Base-by-base conservation (phyloP, 1,140 invertebrate species). In the Procambarus virginalis region DNA sequence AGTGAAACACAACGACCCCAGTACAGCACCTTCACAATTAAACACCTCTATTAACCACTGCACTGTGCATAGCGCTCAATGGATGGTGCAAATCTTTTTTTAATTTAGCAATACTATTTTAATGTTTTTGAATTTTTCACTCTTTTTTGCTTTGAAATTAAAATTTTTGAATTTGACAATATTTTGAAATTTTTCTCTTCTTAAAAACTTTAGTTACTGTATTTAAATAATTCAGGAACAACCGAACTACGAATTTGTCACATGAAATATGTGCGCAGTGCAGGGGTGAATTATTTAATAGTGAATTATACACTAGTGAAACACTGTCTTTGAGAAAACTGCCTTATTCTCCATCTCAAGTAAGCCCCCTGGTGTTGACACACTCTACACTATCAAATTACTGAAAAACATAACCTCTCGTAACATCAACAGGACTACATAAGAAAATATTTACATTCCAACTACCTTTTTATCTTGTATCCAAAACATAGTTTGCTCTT, bases 21-120 rank as follows among this genome's bases (percentile, higher is more conserved):
- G 34, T 73, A 73, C n/a, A 73, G 34, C 34, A 73, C 68, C 68
- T 73, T 73, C n/a, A 73, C 68, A n/a, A 34, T 73, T 22, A 73
- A 22, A 73, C 20, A 20, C 2, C 17, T 68, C 10, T 4, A 17
- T 20, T 68, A 68, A 68, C 34, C 34, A 34, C 34, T 34, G 34
- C 34, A 34, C 34, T 34, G 34, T 34, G 34, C 34, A 34, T 34
- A 34, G 34, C 34, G 34, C 34, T 34, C 34, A 1, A 34, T 34
- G 34, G 34, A 34, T 34, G 34, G 34, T 34, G 34, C 34, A 34
- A 34, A 34, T 34, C 1, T 34, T 34, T 34, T 0, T 34, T 34
- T 34, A 34, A 34, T 34, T 34, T 34, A 34, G 34, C 1, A 34
- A 34, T 34, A 34, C 34, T 34, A 34, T 34, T 34, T 34, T 34